These are phyloP conservation scores for Octomys mimax DNA, from an alignment of 2,797 vertebrate species.

Conservation along the genomic window DNA sequence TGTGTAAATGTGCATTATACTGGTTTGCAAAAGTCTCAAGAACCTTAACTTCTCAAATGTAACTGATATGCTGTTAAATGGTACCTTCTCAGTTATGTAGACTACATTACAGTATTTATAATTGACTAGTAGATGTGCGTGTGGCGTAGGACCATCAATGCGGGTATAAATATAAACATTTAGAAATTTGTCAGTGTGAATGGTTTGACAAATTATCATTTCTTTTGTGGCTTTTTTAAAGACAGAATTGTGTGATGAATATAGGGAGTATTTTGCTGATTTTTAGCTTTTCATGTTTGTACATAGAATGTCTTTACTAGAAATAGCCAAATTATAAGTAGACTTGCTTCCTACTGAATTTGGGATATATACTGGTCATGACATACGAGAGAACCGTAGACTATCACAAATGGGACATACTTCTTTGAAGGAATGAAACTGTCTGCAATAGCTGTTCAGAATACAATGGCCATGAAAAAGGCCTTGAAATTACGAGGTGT, in stretches of 20 bases:
- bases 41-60: neutral
- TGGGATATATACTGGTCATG: neutral
- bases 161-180: neutral
- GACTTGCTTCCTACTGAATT: neutral
- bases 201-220: neutral
- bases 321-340: slow-evolving; percentile 29
- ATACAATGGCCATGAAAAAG: neutral
- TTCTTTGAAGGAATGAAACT: slow-evolving; percentile 34
- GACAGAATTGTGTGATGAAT: neutral
- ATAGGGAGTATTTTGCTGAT: neutral
- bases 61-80: neutral
- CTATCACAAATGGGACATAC: neutral
- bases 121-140: neutral
- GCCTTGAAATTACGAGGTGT: fast-evolving
- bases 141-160: neutral
- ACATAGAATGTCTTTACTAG: neutral
- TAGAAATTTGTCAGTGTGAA: neutral
- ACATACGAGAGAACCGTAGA: slow-evolving; percentile 17
- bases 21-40: neutral
- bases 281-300: neutral
- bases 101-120: neutral
- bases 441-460: neutral
- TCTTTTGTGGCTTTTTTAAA: neutral
- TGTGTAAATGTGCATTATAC: neutral
- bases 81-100: neutral